Evolutionary conservation across 2,797 vertebrate genomes (phyloP).

Genomic region (Chelonia mydas): DNA sequence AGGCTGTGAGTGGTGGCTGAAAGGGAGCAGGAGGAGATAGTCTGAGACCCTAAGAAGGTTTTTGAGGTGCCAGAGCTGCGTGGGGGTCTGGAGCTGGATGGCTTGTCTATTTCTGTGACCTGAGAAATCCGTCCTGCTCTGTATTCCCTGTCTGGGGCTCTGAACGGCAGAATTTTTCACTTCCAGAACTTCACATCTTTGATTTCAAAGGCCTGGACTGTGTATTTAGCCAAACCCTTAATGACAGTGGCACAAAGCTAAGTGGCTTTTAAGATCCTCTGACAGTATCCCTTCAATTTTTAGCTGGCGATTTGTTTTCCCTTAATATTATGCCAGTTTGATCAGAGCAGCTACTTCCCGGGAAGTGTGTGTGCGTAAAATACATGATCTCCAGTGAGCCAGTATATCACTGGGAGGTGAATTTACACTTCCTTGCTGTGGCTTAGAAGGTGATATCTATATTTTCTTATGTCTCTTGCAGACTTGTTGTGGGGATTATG

Average conservation of each 20-base stretch:
- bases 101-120: neutral
- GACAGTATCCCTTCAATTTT: neutral
- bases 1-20: neutral
- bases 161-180: neutral
- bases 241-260: neutral
- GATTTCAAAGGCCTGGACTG: neutral
- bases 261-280: neutral
- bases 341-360: constrained; percentile 29
- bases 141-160: neutral
- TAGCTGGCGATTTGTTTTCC: neutral
- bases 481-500: constrained; percentile 55
- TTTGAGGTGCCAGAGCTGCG: neutral
- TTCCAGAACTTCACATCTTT: neutral
- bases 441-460: neutral
- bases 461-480: constrained; percentile 43
- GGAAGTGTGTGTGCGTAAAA: neutral
- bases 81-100: neutral
- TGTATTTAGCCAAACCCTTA: neutral
- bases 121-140: neutral
- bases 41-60: neutral
- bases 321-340: neutral
- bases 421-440: constrained; percentile 37
- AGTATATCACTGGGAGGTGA: neutral
- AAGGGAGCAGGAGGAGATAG: neutral
- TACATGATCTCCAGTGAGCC: neutral